Conservation (phyloP, 53 echinoderm and acorn worm genomes). For the Arbacia lixula region DNA sequence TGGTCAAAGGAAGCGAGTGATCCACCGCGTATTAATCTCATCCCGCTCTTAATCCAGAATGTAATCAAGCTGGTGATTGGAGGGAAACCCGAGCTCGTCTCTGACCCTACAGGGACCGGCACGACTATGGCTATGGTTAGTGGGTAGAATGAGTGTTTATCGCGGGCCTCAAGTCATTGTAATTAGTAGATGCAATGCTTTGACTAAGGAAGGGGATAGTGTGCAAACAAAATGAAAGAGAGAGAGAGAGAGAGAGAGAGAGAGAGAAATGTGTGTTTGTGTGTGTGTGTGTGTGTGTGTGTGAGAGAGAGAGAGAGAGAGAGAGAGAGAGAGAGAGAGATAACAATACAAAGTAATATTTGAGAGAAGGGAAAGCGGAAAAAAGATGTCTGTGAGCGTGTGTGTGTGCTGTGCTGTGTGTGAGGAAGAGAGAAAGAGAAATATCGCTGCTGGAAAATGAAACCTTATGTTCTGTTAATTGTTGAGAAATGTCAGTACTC, state of each 20-base stretch:
- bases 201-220: neutral
- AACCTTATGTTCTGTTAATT: too few relatives aligned
- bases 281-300: neutral
- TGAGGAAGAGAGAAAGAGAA: too few relatives aligned
- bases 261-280: neutral
- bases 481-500: too few relatives aligned
- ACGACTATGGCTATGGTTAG: too few relatives aligned
- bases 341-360: neutral
- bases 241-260: neutral
- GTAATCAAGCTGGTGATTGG: constrained; percentile 41
- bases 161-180: constrained; percentile 10
- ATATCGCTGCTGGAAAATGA: too few relatives aligned
- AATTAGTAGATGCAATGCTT: constrained; percentile 16
- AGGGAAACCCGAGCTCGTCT: constrained; percentile 3
- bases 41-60: constrained; percentile 30
- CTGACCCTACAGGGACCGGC: constrained; percentile 23
- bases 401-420: too few relatives aligned
- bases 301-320: neutral
- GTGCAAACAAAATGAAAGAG: neutral
- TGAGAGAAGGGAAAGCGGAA: neutral
- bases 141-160: constrained; percentile 31
- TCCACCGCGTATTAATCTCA: constrained; percentile 28
- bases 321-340: neutral
- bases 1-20: constrained; percentile 29
- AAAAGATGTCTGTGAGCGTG: too few relatives aligned